Base-by-base conservation (phyloP, 1,140 invertebrate genomes). In the Neomicropteryx cornuta region DNA sequence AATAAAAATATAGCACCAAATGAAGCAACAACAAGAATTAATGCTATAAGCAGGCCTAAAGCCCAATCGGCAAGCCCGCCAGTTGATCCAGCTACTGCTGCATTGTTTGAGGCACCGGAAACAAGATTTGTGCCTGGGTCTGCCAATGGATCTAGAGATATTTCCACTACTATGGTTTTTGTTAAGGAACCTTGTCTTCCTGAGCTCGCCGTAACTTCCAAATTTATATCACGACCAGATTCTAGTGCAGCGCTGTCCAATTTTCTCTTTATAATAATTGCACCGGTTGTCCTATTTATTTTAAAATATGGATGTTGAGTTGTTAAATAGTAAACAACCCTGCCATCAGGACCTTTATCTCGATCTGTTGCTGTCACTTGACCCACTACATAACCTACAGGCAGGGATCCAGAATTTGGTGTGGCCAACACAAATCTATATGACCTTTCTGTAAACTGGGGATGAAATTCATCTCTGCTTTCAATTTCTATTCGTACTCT, bases 381-480 rank as follows among this genome's bases (percentile, higher is more conserved):
- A 0, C 93, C 92, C 3, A 96, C 79, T 2, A 86, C 66, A 49
- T 81, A 81, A 2, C 90, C 91, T 27, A 76, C 64, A 1, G 81
- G 75, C 6, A 81, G 46, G 27, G 70, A 60, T 33, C 72, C 71
- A 14, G 68, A 68, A 6, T 76, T 72, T 18, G 79, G 76, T 8
- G 79, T 77, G 3, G 77, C 76, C 17, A 91, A 68, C 4, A 72
- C 63, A 58, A 96, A 96, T 42, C 79, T 75, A 58, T 97, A 98
- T 2, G 83, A 82, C 36, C 80, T 74, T 53, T 92, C 82, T 0
- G 80, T 83, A 52, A 97, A 96, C 46, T 86, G 83, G 0, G 93
- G 93, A 53, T 83, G 78, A 61, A 86, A 96, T 61, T 97, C 93
- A 60, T 97, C 93, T 43, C 80, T 73, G 36, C 90, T 90, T 49